Evolutionary conservation across 2,113 vertebrate genomes (phyloP).

Genomic region (Redunca redunca): DNA sequence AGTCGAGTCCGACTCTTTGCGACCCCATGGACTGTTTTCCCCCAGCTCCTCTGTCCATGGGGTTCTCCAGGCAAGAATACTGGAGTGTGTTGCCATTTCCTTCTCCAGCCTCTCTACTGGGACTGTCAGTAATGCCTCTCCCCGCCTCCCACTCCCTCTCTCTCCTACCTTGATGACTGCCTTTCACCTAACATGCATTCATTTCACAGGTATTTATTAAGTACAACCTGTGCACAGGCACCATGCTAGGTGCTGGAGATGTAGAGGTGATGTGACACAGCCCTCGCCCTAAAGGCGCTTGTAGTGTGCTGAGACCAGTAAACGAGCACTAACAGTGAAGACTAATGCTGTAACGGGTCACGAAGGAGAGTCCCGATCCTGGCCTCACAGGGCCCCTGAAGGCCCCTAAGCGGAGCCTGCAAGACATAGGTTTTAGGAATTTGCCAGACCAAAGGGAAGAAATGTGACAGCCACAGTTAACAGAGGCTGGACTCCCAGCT

Average conservation of each 20-base stretch:
- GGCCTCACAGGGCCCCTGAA: background rate
- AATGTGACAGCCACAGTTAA: background rate
- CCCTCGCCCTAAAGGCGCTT: no score
- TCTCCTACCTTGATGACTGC: background rate
- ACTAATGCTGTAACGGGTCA: background rate
- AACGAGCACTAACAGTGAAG: background rate
- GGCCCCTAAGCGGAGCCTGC: background rate
- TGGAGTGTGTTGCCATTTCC: background rate
- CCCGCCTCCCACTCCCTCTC: background rate
- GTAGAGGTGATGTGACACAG: background rate
- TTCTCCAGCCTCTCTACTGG: background rate
- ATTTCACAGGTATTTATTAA: background rate
- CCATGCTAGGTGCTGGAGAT: background rate
- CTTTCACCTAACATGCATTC: background rate
- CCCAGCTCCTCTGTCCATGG: background rate
- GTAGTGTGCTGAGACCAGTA: background rate
- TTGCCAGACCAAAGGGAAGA: background rate
- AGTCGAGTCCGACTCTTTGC: accelerated
- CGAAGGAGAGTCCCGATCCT: background rate
- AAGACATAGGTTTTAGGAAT: background rate
- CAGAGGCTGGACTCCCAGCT: background rate
- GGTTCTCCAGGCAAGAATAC: background rate
- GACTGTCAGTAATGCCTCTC: background rate
- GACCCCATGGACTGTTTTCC: accelerated
- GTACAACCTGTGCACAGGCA: background rate